Conservation (phyloP, 2,888 invertebrate species). For the Xanthorhoe spadicearia region DNA sequence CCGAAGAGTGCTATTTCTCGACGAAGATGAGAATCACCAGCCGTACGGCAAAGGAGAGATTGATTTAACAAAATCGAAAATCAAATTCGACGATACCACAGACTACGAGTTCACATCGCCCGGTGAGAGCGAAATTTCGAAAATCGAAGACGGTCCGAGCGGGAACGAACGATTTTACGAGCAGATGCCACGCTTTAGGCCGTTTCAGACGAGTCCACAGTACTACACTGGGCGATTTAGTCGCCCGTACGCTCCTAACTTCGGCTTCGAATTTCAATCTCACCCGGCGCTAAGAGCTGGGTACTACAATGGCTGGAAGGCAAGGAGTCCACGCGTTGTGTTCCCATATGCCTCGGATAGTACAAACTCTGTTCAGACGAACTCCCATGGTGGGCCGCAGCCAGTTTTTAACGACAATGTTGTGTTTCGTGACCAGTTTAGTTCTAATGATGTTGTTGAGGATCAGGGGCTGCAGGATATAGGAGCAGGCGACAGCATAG, state of each 20-base stretch:
- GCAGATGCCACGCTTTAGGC: conserved; percentile 61
- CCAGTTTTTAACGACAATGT: conserved; percentile 66
- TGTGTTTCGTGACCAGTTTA: conserved; percentile 86
- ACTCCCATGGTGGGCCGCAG: conserved; percentile 73
- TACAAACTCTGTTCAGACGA: conserved; percentile 73
- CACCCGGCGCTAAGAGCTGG: conserved; percentile 66
- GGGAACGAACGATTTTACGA: conserved; percentile 77
- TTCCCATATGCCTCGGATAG: conserved; percentile 76
- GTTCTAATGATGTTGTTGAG: conserved; percentile 84
- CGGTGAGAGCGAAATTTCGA: conserved; percentile 51
- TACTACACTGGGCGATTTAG: conserved; percentile 71
- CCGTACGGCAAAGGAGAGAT: conserved; percentile 74
- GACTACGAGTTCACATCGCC: conserved; percentile 79
- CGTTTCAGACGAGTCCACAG: conserved; percentile 58
- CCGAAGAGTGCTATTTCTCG: conserved; percentile 67
- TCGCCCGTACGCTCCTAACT: conserved; percentile 71
- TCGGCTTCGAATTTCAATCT: conserved; percentile 63
- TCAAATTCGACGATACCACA: conserved; percentile 78
- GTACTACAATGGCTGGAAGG: conserved; percentile 76
- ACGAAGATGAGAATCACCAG: conserved; percentile 71
- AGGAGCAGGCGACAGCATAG: conserved; percentile 80
- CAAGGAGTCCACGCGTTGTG: conserved; percentile 77
- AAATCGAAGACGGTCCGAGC: conserved; percentile 56
- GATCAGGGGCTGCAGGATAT: conserved; percentile 87
- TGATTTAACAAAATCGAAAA: conserved; percentile 72